Percentiles rank a stretch among this genome's conserved stretches.
Conservation (phyloP, 2,113 vertebrate genomes). For the Grallaria varia region DNA sequence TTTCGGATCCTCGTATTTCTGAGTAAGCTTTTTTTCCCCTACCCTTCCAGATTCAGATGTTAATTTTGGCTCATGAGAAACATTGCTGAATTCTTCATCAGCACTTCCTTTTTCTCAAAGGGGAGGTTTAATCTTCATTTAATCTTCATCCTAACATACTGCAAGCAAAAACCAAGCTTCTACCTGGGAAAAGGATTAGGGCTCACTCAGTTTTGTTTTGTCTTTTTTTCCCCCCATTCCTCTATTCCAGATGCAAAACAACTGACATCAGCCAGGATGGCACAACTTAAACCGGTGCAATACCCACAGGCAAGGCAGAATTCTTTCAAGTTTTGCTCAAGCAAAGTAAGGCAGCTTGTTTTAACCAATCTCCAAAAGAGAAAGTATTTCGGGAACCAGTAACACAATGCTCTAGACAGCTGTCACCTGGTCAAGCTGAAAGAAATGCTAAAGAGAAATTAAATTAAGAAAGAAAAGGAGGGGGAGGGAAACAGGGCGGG, state of each 20-base stretch:
- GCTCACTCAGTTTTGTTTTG: background rate
- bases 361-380: background rate
- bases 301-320: fast-evolving
- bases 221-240: background rate
- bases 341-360: background rate
- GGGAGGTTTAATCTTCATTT: background rate
- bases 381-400: background rate
- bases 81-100: background rate
- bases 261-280: background rate
- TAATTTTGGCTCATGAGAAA: background rate
- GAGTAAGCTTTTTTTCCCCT: background rate
- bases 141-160: background rate
- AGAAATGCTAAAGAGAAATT: background rate
- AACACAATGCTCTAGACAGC: background rate
- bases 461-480: background rate
- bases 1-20: slow-evolving; percentile 40
- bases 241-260: background rate
- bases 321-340: background rate
- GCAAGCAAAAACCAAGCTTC: background rate
- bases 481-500: too few relatives aligned
- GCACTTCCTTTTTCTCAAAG: background rate
- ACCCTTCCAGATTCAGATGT: background rate
- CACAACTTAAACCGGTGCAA: background rate
- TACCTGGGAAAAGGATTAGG: background rate
- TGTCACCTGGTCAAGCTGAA: background rate